Conservation (phyloP, 2,113 vertebrate species). For the Ahaetulla prasina region DNA sequence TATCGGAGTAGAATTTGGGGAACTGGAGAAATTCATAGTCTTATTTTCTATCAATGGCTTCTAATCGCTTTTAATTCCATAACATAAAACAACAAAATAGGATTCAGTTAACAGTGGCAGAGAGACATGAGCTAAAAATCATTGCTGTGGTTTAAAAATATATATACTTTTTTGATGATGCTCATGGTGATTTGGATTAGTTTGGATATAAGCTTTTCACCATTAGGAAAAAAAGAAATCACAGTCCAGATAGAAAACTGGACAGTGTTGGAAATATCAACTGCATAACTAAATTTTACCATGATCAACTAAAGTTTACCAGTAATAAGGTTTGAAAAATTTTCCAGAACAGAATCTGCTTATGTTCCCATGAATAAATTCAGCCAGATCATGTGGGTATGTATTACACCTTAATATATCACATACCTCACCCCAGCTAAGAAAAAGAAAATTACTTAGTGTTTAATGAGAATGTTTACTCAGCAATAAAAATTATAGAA, state of each 20-base stretch:
- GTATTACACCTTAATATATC: constrained; percentile 35
- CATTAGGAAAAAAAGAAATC: not conserved
- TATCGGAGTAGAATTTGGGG: not conserved
- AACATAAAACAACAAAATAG: not conserved
- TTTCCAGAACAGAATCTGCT: constrained; percentile 19
- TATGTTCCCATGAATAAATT: constrained; percentile 34
- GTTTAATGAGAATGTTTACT: constrained; percentile 25
- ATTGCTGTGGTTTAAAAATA: not conserved
- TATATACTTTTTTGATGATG: not conserved
- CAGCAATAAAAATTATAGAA: constrained; percentile 47
- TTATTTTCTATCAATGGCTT: not conserved
- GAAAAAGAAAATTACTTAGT: constrained; percentile 38
- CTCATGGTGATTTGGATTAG: not conserved
- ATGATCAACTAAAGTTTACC: not conserved
- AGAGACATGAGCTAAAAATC: not conserved
- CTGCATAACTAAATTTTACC: not conserved
- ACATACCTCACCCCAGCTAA: constrained; percentile 34
- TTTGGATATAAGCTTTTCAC: not conserved
- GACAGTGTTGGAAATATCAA: not conserved
- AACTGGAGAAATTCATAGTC: not conserved
- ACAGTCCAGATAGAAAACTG: not conserved
- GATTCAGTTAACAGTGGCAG: not conserved
- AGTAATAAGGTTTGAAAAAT: not conserved
- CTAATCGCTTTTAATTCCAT: not conserved
- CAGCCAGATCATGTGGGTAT: not conserved